phyloP scores from a whole-genome alignment of 2,797 vertebrate genomes.

The Octomys mimax region DNA sequence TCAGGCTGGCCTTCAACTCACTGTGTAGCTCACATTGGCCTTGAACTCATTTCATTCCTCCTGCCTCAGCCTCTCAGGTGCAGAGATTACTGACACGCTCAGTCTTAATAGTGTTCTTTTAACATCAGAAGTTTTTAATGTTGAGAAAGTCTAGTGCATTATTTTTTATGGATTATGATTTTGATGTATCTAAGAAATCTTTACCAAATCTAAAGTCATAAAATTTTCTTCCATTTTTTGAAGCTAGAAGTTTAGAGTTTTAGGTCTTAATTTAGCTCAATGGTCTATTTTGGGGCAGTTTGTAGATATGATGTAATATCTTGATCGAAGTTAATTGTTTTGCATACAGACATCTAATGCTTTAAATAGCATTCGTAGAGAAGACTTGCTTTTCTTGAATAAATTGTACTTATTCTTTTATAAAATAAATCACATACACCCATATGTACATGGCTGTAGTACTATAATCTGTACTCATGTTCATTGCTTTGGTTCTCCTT shows the following conservation, averaged over 20 bases:
- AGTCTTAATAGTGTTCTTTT: neutral
- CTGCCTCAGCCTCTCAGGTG: neutral
- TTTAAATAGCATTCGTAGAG: neutral
- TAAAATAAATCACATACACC: neutral
- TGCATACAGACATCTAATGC: neutral
- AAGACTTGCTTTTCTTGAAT: neutral
- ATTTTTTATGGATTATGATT: neutral
- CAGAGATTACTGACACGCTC: neutral
- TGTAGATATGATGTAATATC: neutral
- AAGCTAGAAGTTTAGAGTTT: neutral
- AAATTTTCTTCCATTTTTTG: neutral
- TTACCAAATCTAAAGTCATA: neutral
- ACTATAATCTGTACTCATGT: neutral
- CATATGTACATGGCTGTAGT: neutral
- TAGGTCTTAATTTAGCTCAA: neutral
- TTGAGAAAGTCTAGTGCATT: neutral
- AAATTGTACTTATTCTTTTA: neutral
- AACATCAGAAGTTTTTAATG: neutral
- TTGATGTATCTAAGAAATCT: conserved; percentile 17
- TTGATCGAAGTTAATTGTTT: neutral
- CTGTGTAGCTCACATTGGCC: neutral
- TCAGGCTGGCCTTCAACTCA: neutral
- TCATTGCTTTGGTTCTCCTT: neutral
- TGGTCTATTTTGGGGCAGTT: neutral
- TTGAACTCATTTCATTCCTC: neutral